Evolutionary conservation across 2,113 vertebrate species (phyloP).

Genomic region (Silurus asotus): DNA sequence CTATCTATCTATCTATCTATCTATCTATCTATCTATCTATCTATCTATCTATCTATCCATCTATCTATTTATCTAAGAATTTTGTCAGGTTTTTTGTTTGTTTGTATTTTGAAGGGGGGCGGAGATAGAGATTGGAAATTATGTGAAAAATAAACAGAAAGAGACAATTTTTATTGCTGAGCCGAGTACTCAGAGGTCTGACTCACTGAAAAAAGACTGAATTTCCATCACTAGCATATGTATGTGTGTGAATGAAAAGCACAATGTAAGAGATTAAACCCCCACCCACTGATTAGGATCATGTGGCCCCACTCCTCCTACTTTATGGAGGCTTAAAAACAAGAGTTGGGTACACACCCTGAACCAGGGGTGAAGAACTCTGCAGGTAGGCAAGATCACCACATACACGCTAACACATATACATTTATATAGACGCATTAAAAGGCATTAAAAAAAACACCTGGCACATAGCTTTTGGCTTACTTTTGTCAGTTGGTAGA

Average conservation of each 20-base stretch:
- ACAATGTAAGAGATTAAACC: constrained; percentile 42
- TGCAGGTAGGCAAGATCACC: constrained; percentile 52
- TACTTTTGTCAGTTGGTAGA: not conserved
- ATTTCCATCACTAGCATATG: constrained; percentile 4
- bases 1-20: no score
- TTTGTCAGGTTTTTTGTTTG: no score
- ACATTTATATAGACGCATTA: not conserved
- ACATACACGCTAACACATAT: not conserved
- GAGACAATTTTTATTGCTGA: no score
- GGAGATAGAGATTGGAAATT: no score
- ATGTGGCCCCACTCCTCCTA: constrained; percentile 48
- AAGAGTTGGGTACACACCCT: constrained; percentile 26
- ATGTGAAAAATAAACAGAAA: not conserved
- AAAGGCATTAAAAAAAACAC: not conserved
- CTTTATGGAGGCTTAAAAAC: constrained; percentile 48
- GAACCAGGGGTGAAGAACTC: constrained; percentile 35
- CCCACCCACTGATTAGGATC: constrained; percentile 43
- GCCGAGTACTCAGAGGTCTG: not conserved
- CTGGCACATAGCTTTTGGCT: not conserved
- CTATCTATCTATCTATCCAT: no score
- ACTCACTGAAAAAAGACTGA: not conserved
- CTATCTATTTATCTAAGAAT: no score
- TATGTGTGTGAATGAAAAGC: not conserved
- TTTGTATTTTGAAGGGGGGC: no score
- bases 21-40: no score